These are phyloP conservation scores for Nyctereutes procyonoides DNA, from an alignment of 2,113 vertebrate genomes.

Conservation along the genomic window DNA sequence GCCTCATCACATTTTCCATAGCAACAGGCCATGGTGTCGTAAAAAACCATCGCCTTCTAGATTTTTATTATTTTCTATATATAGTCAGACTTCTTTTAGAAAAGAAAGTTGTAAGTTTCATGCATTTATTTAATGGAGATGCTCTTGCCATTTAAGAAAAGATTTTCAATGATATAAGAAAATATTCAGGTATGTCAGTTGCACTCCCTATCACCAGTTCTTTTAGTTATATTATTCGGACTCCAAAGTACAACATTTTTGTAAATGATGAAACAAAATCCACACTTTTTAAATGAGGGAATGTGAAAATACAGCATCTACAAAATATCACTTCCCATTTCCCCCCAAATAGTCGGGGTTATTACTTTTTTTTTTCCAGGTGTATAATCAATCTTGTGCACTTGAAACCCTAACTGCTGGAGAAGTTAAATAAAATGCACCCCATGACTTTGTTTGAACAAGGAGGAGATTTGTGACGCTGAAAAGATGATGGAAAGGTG, in stretches of 20 bases:
- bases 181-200: not conserved
- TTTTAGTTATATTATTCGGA: not conserved
- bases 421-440: conserved; percentile 29
- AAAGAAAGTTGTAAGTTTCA: conserved; percentile 46
- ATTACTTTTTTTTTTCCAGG: not conserved
- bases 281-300: not conserved
- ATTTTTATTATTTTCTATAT: conserved; percentile 12
- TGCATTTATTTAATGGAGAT: not conserved
- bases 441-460: not conserved
- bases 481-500: not conserved
- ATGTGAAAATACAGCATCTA: not conserved
- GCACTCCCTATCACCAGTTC: not conserved
- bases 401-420: not conserved
- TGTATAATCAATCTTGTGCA: not conserved
- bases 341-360: not conserved
- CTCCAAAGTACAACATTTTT: not conserved
- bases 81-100: not conserved
- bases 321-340: conserved; percentile 17
- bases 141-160: not conserved
- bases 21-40: not conserved
- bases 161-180: conserved; percentile 12
- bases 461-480: not conserved
- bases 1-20: not conserved
- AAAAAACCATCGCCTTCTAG: conserved; percentile 19
- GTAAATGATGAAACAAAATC: not conserved